Evolutionary conservation across 2,888 invertebrate genomes (phyloP), one percentile per base, ranked within the genome.

Genomic region (Lypha dubia): DNA sequence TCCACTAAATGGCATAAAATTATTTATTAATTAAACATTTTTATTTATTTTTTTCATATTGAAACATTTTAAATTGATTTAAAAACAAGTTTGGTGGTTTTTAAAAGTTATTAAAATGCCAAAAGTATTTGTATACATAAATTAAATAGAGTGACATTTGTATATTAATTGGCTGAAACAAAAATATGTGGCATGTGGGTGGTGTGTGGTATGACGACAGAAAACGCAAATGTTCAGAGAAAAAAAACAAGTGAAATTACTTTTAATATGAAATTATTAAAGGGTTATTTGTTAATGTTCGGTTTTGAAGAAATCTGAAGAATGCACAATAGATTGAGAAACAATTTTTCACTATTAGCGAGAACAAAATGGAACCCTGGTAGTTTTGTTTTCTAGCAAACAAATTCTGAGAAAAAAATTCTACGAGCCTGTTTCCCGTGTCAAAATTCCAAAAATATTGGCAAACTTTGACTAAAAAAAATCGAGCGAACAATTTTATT

Each of bases 1-100:
- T 28, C 28, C 49, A 51, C 62, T 62, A 74, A 62, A 62, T 28
- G 35, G 3, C 28, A 74, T 62, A 41, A 62, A 6, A 41, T 62
- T 24, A 60, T 28, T 22, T 22, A 24, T 62, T 49, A 73, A 73
- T 60, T 38, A 62, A n/a, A 73, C 35, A 46, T 22, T 71, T 60
- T 28, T 71, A 15, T 58, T 28, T 44, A n/a, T 53, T 20, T 8
- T 49, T 53, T 20, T 8, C 20, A 20, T 49, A 17, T 53, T 9
- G 17, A 35, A 67, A 8, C 17, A 20, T 24, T 58, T 28, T n/a
- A 68, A 68, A 24, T 41, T 17, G 17, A 6, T 4, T 17, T 46
- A n/a, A 35, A 24, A 62, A 62, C 62, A 24, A 24, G 62, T 62
- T 62, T 38, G 8, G 0, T 28, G 41, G 3, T 70, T 3, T 22